Evolutionary conservation across 2,888 invertebrate genomes (phyloP).

Genomic region (Campoplex capitator): DNA sequence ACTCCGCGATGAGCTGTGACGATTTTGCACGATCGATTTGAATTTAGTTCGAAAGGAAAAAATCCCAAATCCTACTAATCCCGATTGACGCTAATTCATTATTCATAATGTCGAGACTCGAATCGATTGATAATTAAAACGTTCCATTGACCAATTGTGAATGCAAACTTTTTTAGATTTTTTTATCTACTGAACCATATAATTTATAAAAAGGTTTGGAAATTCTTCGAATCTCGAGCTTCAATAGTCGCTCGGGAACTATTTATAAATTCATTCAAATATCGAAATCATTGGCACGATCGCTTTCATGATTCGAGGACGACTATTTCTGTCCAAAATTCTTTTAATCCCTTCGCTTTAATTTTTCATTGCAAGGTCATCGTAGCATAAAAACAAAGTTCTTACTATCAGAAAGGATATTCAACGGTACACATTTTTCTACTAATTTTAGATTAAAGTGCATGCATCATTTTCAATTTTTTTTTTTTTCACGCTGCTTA

Average conservation of each 20-base stretch:
- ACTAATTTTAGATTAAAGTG: not conserved
- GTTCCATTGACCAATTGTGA: not conserved
- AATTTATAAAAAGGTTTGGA: not conserved
- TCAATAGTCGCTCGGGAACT: not conserved
- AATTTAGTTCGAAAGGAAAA: slow-evolving; percentile 17
- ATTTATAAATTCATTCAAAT: slow-evolving; percentile 50
- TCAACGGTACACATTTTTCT: not conserved
- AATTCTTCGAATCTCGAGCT: not conserved
- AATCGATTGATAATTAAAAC: not conserved
- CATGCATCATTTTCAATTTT: not conserved
- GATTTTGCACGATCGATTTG: slow-evolving; percentile 64
- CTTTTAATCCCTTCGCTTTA: slow-evolving; percentile 31
- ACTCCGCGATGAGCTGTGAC: slow-evolving; percentile 66
- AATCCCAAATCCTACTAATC: slow-evolving; percentile 17
- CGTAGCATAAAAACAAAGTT: slow-evolving; percentile 2
- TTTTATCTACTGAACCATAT: not conserved
- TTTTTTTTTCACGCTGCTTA: not conserved
- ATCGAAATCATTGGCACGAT: slow-evolving; percentile 34
- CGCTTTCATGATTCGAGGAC: slow-evolving; percentile 32
- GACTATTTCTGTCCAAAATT: slow-evolving; percentile 24
- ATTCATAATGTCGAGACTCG: not conserved
- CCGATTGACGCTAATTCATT: not conserved
- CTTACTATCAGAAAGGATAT: not conserved
- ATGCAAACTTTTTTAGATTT: not conserved
- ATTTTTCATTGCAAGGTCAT: slow-evolving; percentile 16